Evolutionary conservation across 1,140 invertebrate species (phyloP).

Genomic region (Bombus consobrinus): DNA sequence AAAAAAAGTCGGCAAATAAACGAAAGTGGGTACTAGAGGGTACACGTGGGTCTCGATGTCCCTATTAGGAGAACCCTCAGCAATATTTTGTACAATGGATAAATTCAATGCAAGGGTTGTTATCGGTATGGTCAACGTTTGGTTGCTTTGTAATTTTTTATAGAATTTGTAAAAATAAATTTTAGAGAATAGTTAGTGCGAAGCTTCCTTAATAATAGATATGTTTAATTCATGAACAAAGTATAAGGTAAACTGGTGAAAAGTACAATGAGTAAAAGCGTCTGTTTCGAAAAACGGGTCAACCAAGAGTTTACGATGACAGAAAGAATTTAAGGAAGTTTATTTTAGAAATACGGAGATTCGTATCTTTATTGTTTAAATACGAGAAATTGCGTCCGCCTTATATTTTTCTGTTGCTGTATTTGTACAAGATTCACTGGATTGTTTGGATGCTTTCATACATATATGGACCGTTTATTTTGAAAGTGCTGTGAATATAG

Average conservation of each 20-base stretch:
- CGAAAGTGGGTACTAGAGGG: neutral
- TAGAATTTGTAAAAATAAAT: too few relatives aligned
- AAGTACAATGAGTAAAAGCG: neutral
- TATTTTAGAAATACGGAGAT: neutral
- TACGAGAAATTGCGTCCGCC: neutral
- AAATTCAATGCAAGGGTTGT: neutral
- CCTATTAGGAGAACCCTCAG: neutral
- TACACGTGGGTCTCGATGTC: neutral
- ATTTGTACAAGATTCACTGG: neutral
- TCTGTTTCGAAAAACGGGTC: neutral
- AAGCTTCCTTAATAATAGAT: neutral
- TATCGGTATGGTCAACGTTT: neutral
- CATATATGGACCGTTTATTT: neutral
- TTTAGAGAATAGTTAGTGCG: neutral
- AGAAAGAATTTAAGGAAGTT: slow-evolving; percentile 6
- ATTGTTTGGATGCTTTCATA: neutral
- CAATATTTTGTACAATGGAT: neutral
- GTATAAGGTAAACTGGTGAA: neutral
- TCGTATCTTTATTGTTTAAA: slow-evolving; percentile 2
- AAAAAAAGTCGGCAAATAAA: neutral
- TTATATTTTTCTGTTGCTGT: neutral
- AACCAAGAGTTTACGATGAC: neutral
- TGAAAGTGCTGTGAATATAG: too few relatives aligned
- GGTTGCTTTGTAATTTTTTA: neutral
- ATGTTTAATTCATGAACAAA: neutral